Conservation (phyloP, 1,140 invertebrate species). For the Euura lappo region DNA sequence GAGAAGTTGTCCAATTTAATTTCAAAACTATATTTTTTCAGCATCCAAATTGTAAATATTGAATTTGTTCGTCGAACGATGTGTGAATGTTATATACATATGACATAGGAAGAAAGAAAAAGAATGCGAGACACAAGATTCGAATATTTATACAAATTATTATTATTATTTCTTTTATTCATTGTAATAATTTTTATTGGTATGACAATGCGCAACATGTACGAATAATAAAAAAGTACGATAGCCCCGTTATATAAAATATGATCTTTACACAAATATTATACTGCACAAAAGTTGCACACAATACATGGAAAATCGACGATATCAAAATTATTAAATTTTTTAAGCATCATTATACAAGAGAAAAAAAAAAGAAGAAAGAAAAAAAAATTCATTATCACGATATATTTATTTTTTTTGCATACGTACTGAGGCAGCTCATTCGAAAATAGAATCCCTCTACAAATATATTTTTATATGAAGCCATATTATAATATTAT, state of each 20-base stretch:
- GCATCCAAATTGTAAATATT: no score
- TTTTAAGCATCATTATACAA: no score
- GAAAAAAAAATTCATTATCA: background rate
- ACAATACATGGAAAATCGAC: background rate
- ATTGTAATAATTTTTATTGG: constrained; percentile 44
- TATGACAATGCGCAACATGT: constrained; percentile 52
- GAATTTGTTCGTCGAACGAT: no score
- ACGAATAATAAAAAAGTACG: constrained; percentile 60
- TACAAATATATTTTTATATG: background rate
- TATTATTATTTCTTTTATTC: constrained; percentile 46
- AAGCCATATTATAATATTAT: background rate
- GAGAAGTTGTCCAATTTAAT: no score
- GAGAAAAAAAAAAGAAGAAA: no score
- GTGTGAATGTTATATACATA: no score
- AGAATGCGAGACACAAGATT: no score
- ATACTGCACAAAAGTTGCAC: constrained; percentile 28
- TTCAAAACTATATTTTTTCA: no score
- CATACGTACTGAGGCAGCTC: background rate
- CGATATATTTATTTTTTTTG: background rate
- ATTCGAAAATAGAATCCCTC: constrained; percentile 4
- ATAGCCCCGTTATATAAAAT: constrained; percentile 61
- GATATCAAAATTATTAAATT: background rate
- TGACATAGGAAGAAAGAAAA: no score
- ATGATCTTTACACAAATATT: constrained; percentile 54
- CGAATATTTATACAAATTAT: constrained; percentile 13